phyloP scores from a whole-genome alignment of 2,113 vertebrate genomes.

The Colius striatus region DNA sequence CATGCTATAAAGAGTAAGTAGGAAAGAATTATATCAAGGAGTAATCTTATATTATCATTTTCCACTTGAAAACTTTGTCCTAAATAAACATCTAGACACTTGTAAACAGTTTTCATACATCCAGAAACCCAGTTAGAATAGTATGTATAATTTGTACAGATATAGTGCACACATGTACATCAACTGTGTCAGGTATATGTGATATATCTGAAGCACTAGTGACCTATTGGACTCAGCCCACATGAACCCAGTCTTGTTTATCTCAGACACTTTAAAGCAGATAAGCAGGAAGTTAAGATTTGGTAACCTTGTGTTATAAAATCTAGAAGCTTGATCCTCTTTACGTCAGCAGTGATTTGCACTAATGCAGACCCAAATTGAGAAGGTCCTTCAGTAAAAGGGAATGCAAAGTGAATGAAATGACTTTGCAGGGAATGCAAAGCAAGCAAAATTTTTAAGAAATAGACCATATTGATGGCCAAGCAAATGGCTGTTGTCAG shows the following conservation, averaged over 20 bases:
- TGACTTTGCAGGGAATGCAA: neutral
- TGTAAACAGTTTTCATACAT: neutral
- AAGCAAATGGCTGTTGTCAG: neutral
- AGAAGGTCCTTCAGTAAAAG: neutral
- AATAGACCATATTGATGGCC: neutral
- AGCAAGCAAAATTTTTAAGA: neutral
- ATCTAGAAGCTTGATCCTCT: neutral
- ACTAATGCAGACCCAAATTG: neutral
- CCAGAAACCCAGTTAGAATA: neutral
- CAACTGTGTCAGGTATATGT: fast-evolving
- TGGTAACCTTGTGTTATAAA: neutral
- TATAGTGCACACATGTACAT: neutral
- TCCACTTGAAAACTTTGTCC: neutral
- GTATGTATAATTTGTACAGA: neutral
- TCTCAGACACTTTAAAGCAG: neutral
- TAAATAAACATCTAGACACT: neutral
- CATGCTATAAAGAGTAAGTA: fast-evolving
- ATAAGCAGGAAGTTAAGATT: neutral
- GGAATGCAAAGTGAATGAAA: neutral
- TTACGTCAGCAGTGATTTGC: neutral
- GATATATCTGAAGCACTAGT: neutral
- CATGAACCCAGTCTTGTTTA: neutral
- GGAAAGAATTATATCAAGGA: neutral
- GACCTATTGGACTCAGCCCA: neutral
- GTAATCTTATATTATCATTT: neutral